Conservation (phyloP, 2,888 invertebrate species). For the Plagodis dolabraria region DNA sequence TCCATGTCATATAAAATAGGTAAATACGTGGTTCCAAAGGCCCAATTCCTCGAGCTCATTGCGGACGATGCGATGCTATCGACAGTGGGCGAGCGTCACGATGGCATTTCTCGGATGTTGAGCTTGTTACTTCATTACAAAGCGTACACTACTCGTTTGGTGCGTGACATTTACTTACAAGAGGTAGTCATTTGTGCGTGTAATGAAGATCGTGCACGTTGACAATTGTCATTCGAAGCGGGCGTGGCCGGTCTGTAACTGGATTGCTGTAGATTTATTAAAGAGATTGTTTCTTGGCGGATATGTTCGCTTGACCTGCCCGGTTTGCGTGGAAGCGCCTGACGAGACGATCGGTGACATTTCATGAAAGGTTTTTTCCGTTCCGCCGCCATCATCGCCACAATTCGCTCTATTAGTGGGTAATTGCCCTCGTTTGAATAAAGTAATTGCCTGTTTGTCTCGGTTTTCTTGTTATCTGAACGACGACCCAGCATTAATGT, state of each 20-base stretch:
- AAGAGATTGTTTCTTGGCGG: constrained; percentile 54
- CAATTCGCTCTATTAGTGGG: constrained; percentile 51
- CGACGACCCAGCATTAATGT: constrained; percentile 41
- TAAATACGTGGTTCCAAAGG: constrained; percentile 47
- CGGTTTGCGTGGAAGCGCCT: constrained; percentile 18
- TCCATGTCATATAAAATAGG: constrained; percentile 47
- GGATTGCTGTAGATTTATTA: constrained; percentile 55
- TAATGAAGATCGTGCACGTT: constrained; percentile 61
- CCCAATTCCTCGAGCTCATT: constrained; percentile 64
- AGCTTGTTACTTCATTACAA: constrained; percentile 52
- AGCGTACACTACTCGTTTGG: constrained; percentile 45
- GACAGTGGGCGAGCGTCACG: constrained; percentile 67
- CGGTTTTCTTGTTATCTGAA: constrained; percentile 47
- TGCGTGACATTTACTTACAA: constrained; percentile 51
- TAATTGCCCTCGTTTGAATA: constrained; percentile 57
- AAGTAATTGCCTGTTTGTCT: constrained; percentile 47
- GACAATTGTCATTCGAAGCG: constrained; percentile 46
- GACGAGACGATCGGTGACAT: constrained; percentile 43
- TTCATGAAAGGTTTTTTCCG: constrained; percentile 50
- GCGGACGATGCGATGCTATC: constrained; percentile 65
- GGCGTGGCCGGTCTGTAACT: constrained; percentile 54
- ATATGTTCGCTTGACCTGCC: constrained; percentile 46
- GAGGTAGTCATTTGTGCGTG: constrained; percentile 55
- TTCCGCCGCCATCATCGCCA: constrained; percentile 17
- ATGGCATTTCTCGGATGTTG: constrained; percentile 60